phyloP scores from a whole-genome alignment of 1,140 invertebrate genomes.

The Drosophila burlai region DNA sequence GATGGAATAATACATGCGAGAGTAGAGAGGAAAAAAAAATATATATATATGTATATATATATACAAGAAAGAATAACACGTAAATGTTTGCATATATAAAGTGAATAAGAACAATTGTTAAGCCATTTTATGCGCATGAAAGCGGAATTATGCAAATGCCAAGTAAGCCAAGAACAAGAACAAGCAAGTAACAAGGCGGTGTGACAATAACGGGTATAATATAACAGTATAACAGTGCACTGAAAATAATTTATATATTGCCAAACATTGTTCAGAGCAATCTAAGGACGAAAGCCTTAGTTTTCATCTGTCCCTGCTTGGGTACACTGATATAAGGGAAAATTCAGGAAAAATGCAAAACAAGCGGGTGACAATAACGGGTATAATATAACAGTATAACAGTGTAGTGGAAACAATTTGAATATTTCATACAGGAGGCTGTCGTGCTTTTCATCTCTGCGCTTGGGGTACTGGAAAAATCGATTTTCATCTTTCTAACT shows the following conservation, averaged over 20 bases:
- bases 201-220: background rate
- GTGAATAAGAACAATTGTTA: constrained; percentile 57
- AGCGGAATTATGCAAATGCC: constrained; percentile 68
- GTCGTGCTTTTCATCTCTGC: background rate
- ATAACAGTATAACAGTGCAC: constrained; percentile 7
- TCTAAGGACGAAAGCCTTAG: background rate
- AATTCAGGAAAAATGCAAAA: no score
- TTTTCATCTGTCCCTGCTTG: no score
- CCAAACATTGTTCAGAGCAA: background rate
- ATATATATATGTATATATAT: background rate
- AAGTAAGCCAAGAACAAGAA: constrained; percentile 26
- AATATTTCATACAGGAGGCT: no score
- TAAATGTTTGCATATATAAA: constrained; percentile 51
- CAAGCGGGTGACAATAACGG: background rate
- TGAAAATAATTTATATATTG: background rate
- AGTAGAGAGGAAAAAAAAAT: constrained; percentile 10
- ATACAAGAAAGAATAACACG: constrained; percentile 29
- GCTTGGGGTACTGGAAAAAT: background rate
- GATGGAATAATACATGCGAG: constrained; percentile 42
- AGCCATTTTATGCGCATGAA: constrained; percentile 64
- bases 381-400: constrained; percentile 10
- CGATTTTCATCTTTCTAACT: no score
- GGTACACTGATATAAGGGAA: no score
- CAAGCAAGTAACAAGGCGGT: background rate
- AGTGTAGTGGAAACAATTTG: background rate